Evolutionary conservation across 2,888 invertebrate species (phyloP).

Genomic region (Oscheius sp.): DNA sequence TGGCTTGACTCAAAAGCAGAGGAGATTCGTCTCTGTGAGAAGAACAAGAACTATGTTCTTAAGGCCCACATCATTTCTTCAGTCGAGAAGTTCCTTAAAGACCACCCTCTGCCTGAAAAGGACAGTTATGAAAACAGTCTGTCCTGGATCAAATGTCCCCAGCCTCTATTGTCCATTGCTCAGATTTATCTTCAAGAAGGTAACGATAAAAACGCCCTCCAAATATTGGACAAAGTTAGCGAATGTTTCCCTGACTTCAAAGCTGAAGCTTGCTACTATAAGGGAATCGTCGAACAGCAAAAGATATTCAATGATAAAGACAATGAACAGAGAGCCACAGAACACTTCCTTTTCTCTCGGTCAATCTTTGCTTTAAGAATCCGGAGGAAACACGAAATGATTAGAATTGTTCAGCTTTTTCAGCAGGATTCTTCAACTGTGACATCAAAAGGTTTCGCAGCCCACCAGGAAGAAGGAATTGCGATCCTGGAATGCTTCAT

Average conservation of each 20-base stretch:
- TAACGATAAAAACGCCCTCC: fast-evolving
- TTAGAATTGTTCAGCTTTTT: not conserved
- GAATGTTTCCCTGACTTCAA: not conserved
- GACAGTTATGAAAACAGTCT: not conserved
- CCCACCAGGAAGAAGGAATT: not conserved
- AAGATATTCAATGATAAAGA: not conserved
- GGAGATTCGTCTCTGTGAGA: conserved; percentile 10
- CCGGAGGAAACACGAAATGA: not conserved
- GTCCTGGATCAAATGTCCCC: conserved; percentile 5
- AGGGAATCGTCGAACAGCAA: conserved; percentile 8
- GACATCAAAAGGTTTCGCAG: not conserved
- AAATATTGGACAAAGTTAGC: not conserved
- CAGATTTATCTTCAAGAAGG: not conserved
- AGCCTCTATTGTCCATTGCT: not conserved
- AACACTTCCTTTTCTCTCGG: not conserved
- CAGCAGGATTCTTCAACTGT: not conserved
- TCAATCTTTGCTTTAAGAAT: not conserved
- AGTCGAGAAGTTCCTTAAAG: not conserved
- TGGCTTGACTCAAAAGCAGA: conserved; percentile 8
- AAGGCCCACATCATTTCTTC: not conserved
- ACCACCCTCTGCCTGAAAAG: not conserved
- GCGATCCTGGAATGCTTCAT: conserved; percentile 9
- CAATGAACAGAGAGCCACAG: not conserved
- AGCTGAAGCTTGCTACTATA: conserved; percentile 18
- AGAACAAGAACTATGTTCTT: not conserved